Evolutionary conservation across 2,113 vertebrate species (phyloP), one percentile per base, ranked within the genome.

Genomic region (Lepisosteus osseus): DNA sequence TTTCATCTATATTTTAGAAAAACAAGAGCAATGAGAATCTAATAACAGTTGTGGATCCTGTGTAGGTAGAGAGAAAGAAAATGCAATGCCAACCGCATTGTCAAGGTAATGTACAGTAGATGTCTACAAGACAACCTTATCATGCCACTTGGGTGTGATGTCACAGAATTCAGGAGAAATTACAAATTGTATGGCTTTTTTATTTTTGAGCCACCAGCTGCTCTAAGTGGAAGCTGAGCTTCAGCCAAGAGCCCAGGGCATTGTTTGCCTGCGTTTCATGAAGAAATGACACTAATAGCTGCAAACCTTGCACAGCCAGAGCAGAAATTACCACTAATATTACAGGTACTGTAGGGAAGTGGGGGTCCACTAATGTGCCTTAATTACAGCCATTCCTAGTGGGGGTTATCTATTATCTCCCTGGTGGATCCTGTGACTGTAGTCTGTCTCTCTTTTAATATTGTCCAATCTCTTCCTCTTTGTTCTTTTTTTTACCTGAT

Each of bases 381-480:
- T 68, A 68, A 68, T 68, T 68, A 40, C 66, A 68, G 17, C 47
- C 15, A 17, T 54, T 17, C 47, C 17, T 11, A 55, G 45, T 3
- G 8, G 66, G 66, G 66, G 66, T 12, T 17, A 17, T 29, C 47
- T 55, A 68, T 68, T 68, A 54, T 68, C 66, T 68, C 66, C n/a
- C 66, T 29, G 15, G 47, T 54, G n/a, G 15, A 54, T 68, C 54
- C 57, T 59, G 9, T 51, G 9, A 51, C 11, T 80, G 77, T 42
- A 2, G 2, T 59, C 55, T 73, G 44, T 47, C 3, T 67, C 42
- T 73, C 6, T 51, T 43, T 68, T 17, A 15, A 1, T 59, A 0
- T 41, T 45, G 67, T 14, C 43, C 14, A 14, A 40, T 45, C 54
- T 67, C 6, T 61, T 54, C 40, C 61, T 65, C 74, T 73, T 65